Evolutionary conservation across 1,140 invertebrate species (phyloP), one percentile per base, ranked within the genome.

Genomic region (Atta texana): DNA sequence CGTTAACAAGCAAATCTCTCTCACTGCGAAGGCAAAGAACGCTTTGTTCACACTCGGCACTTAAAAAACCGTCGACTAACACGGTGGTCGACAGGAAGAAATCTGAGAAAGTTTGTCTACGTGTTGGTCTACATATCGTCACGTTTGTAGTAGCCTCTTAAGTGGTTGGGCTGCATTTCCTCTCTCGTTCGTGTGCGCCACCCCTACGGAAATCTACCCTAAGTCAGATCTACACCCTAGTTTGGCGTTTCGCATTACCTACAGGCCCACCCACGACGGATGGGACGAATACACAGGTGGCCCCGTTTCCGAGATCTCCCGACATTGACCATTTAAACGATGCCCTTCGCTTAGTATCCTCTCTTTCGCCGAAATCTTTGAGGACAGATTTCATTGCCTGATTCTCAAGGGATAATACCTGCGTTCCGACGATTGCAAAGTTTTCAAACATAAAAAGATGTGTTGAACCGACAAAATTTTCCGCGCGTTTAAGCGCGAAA

Each of bases 201-300:
- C 64, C 86, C 85, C 51, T 39, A 39, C 34, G 66, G 64, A 90
- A 86, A 90, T 90, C 64, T 51, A 84, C 63, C 86, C 88, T 86
- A 78, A 88, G 71, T 90, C 69, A 82, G 55, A 10, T 31, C 21
- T 34, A 10, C 72, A 34, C 63, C 77, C 49, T 34, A 80, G 55
- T 80, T 68, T 61, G 63, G 12, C 75, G 91, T 88, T 88, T 92
- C 87, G 89, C 88, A 63, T 92, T 92, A 89, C 91, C 86, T 59
- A 64, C 16, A 2, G 88, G 61, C 90, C 77, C 91, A 92, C 91
- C 91, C 89, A 89, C 86, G 82, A 59, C 61, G 85, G 21, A 69
- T 24, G 39, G 39, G 80, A 28, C 74, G 68, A 85, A 91, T 74
- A 59, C 66, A 85, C 92, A 92, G 92, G 92, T 93, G 92, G 92